Evolutionary conservation across 2,888 invertebrate genomes (phyloP).

Genomic region (Coremacera marginata): DNA sequence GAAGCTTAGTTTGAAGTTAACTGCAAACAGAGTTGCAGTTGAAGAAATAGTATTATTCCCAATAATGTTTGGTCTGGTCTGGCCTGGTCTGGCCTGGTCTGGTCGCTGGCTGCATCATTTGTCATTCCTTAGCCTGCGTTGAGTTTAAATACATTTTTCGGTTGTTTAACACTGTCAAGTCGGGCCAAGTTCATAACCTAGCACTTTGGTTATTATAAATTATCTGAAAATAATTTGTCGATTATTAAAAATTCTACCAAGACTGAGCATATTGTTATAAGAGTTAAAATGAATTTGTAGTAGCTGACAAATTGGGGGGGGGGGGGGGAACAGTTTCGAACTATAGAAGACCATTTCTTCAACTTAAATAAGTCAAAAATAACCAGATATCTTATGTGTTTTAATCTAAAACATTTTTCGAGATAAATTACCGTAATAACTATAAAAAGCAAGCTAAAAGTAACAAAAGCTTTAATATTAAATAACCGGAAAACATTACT

Average conservation of each 20-base stretch:
- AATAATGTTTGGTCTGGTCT: no score
- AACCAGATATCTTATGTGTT: no score
- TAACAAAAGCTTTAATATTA: no score
- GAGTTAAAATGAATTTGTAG: neutral
- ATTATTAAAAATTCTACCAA: constrained; percentile 20
- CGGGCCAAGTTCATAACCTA: constrained; percentile 5
- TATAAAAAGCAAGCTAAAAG: no score
- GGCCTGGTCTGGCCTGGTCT: neutral
- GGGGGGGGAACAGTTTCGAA: neutral
- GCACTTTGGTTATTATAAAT: constrained; percentile 22
- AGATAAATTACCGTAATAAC: no score
- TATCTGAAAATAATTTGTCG: neutral
- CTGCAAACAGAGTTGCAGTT: no score
- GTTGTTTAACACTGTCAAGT: neutral
- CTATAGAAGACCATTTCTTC: neutral
- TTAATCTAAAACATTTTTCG: no score
- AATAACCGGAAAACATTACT: no score
- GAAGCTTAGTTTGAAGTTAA: no score
- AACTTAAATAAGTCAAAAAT: no score
- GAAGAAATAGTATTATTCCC: no score
- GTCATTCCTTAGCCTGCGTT: constrained; percentile 10
- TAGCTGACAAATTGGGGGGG: neutral
- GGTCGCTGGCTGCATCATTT: constrained; percentile 12
- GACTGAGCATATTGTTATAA: neutral
- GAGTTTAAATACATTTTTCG: neutral